Evolutionary conservation across 2,888 invertebrate genomes (phyloP).

Genomic region (Drosophila mulleri): DNA sequence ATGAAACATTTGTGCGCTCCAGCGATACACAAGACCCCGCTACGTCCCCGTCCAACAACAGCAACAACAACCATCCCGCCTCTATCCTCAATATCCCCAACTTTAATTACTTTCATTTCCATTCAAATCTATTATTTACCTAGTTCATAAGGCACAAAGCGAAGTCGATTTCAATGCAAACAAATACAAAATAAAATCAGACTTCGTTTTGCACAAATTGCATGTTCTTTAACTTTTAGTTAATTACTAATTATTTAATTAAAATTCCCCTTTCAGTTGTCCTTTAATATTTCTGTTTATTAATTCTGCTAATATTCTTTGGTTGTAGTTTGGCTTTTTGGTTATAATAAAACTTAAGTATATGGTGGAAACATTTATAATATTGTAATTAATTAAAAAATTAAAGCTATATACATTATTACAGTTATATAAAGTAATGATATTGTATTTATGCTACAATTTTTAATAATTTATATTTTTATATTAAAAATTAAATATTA

Average conservation of each 20-base stretch:
- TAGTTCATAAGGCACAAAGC: constrained; percentile 58
- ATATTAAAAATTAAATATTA: not conserved
- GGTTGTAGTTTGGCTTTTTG: constrained; percentile 72
- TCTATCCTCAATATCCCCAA: constrained; percentile 18
- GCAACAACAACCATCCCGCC: constrained; percentile 9
- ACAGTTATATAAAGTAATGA: not conserved
- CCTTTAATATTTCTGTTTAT: constrained; percentile 77
- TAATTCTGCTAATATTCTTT: constrained; percentile 68
- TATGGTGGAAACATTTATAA: constrained; percentile 61
- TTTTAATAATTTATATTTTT: too few species aligned
- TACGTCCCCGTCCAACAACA: constrained; percentile 23
- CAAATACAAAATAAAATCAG: constrained; percentile 10
- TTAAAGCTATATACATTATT: too few species aligned
- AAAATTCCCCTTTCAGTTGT: constrained; percentile 70
- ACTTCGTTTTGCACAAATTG: constrained; percentile 74
- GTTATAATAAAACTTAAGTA: constrained; percentile 63
- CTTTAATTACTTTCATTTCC: constrained; percentile 73
- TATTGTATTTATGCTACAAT: too few species aligned
- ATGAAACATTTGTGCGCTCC: constrained; percentile 37
- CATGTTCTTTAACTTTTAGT: constrained; percentile 68
- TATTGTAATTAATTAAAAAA: too few species aligned
- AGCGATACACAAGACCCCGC: constrained; percentile 47
- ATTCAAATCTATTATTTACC: constrained; percentile 59
- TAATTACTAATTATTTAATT: constrained; percentile 65
- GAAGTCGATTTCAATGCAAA: constrained; percentile 46